phyloP scores from a whole-genome alignment of 2,113 vertebrate species.

The Silurus asotus region DNA sequence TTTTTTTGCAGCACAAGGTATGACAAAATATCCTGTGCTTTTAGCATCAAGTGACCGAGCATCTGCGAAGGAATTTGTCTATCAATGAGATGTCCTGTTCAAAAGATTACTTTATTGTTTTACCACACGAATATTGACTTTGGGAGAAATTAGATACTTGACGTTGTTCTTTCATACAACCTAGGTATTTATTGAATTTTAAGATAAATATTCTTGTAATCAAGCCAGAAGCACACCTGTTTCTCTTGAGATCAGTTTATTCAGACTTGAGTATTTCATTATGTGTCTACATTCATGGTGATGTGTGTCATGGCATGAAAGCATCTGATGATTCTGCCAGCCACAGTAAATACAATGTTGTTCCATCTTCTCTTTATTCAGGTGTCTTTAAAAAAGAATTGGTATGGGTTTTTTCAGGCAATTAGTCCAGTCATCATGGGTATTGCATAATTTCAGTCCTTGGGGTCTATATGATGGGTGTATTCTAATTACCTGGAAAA shows the following conservation, averaged over 20 bases:
- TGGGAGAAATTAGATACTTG: background rate
- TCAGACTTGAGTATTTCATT: constrained; percentile 1
- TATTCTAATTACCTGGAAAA: background rate
- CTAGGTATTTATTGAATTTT: background rate
- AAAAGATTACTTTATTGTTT: constrained; percentile 13
- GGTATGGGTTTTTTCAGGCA: background rate
- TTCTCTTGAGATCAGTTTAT: background rate
- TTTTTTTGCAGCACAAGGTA: constrained; percentile 33
- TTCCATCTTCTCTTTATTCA: background rate
- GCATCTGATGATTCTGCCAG: background rate
- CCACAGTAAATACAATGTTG: background rate
- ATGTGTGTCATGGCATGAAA: background rate
- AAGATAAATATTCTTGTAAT: background rate
- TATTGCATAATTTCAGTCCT: background rate
- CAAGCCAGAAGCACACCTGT: constrained; percentile 5
- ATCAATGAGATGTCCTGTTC: constrained; percentile 9
- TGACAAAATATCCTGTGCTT: constrained; percentile 49
- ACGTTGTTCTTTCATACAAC: constrained; percentile 6
- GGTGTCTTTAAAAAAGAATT: background rate
- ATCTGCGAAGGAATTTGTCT: constrained; percentile 12
- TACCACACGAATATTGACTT: constrained; percentile 5
- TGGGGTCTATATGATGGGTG: background rate
- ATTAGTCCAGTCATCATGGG: background rate
- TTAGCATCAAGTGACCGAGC: constrained; percentile 8
- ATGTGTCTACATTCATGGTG: background rate